Evolutionary conservation across 2,113 vertebrate genomes (phyloP).

Genomic region (Bujurquina vittata): DNA sequence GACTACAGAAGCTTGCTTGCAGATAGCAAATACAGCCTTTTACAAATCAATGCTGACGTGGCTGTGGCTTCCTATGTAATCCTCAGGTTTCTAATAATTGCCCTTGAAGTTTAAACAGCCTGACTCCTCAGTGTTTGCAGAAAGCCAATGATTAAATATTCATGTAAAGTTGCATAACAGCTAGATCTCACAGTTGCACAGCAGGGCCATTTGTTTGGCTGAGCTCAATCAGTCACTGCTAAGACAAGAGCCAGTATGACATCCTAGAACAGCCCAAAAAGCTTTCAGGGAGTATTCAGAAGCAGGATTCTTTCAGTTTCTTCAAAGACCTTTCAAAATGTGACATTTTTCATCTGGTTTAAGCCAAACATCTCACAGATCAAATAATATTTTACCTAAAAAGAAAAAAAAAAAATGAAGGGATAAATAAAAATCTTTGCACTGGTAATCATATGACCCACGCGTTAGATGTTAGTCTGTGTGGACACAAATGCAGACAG

Average conservation of each 20-base stretch:
- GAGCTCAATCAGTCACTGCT: background rate
- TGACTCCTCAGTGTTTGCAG: conserved; percentile 20
- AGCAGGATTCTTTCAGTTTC: background rate
- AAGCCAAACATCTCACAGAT: background rate
- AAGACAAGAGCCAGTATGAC: conserved; percentile 22
- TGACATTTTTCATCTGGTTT: background rate
- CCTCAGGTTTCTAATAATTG: conserved; percentile 27
- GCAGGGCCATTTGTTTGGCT: conserved; percentile 33
- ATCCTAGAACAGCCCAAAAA: background rate
- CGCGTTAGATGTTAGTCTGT: no score
- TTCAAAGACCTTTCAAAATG: background rate
- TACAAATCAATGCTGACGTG: conserved; percentile 31
- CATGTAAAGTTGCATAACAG: conserved; percentile 42
- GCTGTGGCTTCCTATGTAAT: conserved; percentile 24
- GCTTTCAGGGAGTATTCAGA: background rate
- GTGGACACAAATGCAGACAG: no score
- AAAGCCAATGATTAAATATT: conserved; percentile 54
- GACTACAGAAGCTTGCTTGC: conserved; percentile 1
- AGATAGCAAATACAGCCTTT: background rate
- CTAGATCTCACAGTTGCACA: conserved; percentile 26
- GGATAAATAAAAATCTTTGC: no score
- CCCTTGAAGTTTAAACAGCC: conserved; percentile 38
- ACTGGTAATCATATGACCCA: no score
- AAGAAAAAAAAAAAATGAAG: no score
- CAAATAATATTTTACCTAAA: no score